Evolutionary conservation across 2,113 vertebrate genomes (phyloP).

Genomic region (Uropsilus gracilis): DNA sequence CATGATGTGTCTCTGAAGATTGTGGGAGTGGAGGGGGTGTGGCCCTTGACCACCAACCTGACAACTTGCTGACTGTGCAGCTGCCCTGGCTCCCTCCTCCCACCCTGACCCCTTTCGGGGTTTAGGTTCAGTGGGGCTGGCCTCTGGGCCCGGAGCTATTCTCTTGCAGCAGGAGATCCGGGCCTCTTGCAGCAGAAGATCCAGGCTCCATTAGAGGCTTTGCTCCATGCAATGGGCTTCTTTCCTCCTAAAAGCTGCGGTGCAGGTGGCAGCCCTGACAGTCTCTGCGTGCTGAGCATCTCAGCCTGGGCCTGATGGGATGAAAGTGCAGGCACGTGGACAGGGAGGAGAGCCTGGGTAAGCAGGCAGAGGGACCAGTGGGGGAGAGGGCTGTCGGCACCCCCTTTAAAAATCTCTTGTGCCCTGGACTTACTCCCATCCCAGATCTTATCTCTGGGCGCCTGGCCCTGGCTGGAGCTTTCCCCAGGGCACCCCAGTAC

Average conservation of each 20-base stretch:
- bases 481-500: neutral
- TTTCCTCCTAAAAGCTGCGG: neutral
- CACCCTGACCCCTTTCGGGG: accelerated
- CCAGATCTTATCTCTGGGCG: constrained; percentile 73
- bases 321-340: neutral
- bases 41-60: neutral
- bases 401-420: constrained; percentile 11
- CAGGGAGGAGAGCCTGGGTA: neutral
- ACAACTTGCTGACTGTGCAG: neutral
- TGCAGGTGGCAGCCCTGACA: neutral
- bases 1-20: neutral
- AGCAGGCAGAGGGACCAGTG: neutral
- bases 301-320: neutral
- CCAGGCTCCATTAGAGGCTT: neutral
- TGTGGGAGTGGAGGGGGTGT: no score
- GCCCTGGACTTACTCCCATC: neutral
- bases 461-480: constrained; percentile 17
- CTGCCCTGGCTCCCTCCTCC: neutral
- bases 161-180: neutral
- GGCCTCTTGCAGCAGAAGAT: neutral
- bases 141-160: neutral
- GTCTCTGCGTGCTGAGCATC: neutral
- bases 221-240: neutral
- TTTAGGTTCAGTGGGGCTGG: neutral
- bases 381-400: neutral